Percentiles rank a stretch among this genome's conserved stretches.
Conservation (phyloP, 2,797 vertebrate species). For the Siniperca obscura region DNA sequence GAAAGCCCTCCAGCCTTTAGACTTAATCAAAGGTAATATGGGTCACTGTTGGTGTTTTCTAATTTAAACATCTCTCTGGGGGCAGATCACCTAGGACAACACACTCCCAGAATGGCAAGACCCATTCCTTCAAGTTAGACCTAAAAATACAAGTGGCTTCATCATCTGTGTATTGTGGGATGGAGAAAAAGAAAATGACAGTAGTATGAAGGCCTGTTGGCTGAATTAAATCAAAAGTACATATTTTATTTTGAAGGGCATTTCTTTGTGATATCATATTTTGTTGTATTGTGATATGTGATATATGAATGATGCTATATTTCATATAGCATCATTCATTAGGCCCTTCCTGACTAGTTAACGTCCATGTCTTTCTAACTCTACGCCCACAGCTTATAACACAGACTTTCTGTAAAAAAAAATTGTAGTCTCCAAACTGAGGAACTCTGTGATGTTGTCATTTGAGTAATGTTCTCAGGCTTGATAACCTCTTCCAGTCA, state of each 20-base stretch:
- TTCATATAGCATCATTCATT: no score
- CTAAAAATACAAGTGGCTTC: slow-evolving; percentile 64
- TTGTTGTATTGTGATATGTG: neutral
- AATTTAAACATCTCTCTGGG: slow-evolving; percentile 79
- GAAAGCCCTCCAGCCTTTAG: slow-evolving; percentile 64
- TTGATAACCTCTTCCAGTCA: no score
- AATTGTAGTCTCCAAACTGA: no score
- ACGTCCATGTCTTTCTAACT: no score
- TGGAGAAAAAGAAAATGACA: slow-evolving; percentile 34
- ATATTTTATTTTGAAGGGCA: slow-evolving; percentile 27
- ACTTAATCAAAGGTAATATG: slow-evolving; percentile 79
- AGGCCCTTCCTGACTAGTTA: no score
- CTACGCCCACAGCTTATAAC: no score
- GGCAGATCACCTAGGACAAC: slow-evolving; percentile 74
- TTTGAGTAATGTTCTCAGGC: no score
- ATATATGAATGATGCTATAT: no score
- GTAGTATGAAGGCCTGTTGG: slow-evolving; percentile 51
- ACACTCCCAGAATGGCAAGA: slow-evolving; percentile 56
- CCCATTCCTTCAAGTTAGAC: slow-evolving; percentile 56
- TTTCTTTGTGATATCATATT: slow-evolving; percentile 16
- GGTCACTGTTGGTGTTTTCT: slow-evolving; percentile 78
- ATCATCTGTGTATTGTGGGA: slow-evolving; percentile 37
- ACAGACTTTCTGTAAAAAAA: no score
- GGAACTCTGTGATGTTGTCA: no score
- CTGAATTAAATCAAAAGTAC: slow-evolving; percentile 15